Conservation (phyloP, 2,113 vertebrate species). For the Thamnophis sirtalis region DNA sequence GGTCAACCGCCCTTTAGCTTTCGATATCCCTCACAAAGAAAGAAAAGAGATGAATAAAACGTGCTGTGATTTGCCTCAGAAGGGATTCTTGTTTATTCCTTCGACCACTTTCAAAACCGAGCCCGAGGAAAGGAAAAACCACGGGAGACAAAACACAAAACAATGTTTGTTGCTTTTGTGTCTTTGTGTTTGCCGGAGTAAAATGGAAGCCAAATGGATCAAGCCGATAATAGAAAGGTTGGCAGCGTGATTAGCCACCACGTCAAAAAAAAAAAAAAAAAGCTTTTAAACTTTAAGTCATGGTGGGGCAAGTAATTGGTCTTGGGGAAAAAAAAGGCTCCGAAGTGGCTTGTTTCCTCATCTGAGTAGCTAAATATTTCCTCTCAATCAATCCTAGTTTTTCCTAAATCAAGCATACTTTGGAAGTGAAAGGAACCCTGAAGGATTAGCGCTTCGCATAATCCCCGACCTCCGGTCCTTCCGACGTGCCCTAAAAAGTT, state of each 20-base stretch:
- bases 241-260: not conserved
- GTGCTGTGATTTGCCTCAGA: not conserved
- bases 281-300: not conserved
- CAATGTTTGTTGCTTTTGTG: too few relatives aligned
- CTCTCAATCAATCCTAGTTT: not conserved
- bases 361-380: not conserved
- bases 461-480: too few relatives aligned
- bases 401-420: too few relatives aligned
- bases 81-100: not conserved
- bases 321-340: not conserved
- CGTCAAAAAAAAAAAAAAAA: not conserved
- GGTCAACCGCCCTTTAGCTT: constrained; percentile 42
- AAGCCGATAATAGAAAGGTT: not conserved
- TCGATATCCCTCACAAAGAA: not conserved
- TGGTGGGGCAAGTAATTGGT: not conserved
- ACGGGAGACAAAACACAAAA: not conserved
- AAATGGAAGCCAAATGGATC: not conserved
- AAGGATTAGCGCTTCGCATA: too few relatives aligned
- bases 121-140: constrained; percentile 34
- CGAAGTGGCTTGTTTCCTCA: not conserved
- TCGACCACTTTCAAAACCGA: constrained; percentile 1
- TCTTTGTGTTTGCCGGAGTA: not conserved
- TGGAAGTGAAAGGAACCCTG: too few relatives aligned
- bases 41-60: constrained; percentile 47
- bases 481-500: too few relatives aligned